phyloP scores from a whole-genome alignment of 2,797 vertebrate genomes.

The Heteromormyrus szaboi region DNA sequence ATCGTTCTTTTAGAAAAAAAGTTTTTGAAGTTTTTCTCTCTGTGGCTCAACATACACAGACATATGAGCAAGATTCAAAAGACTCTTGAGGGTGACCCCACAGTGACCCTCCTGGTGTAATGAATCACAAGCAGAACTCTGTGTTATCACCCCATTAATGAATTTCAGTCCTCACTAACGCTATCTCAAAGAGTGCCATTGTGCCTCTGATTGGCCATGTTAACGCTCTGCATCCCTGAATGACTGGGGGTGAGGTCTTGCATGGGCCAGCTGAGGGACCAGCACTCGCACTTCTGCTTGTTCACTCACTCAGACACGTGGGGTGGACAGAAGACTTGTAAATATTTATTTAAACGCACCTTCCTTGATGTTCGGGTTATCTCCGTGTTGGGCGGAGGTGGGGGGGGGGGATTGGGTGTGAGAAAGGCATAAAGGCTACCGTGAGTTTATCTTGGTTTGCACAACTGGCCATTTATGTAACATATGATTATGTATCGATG shows the following conservation, averaged over 20 bases:
- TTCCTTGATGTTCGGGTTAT: background rate
- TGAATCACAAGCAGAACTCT: constrained; percentile 3
- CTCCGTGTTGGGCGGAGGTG: background rate
- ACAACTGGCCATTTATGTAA: background rate
- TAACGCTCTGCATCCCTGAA: background rate
- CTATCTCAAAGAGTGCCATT: constrained; percentile 8
- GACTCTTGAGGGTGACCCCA: background rate
- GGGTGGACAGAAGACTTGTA: background rate
- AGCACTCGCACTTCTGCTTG: background rate
- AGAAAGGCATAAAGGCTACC: background rate
- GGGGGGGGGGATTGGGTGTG: background rate
- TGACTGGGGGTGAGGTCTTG: background rate
- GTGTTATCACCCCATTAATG: constrained; percentile 8
- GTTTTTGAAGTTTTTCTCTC: background rate
- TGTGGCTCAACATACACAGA: background rate
- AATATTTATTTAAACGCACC: background rate
- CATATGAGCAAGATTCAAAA: background rate
- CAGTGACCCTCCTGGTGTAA: background rate
- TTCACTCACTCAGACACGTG: background rate
- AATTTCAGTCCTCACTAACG: constrained; percentile 2
- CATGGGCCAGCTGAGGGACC: background rate
- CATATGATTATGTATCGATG: background rate
- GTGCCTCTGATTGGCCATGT: background rate
- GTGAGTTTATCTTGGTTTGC: background rate
- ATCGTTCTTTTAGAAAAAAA: background rate